Base-by-base conservation (phyloP, 2,797 vertebrate species). In the Pseudochromis fuscus region DNA sequence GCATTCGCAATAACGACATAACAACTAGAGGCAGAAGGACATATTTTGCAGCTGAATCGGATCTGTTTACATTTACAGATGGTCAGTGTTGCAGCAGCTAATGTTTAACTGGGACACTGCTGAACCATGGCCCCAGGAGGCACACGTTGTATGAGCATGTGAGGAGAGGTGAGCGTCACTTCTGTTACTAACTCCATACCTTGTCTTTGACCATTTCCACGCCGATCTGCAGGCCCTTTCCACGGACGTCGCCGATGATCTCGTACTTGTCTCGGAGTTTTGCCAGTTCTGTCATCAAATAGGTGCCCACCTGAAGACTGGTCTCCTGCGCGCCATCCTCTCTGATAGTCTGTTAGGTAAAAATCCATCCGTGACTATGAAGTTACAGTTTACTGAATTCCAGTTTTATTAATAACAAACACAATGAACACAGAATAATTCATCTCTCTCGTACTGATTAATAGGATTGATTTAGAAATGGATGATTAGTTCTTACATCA, bases 171-270 rank as follows among this genome's bases (percentile, higher is more conserved):
- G 45, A 48, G 45, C 25, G 45, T 25, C 21, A 48, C 45, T 48
- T 48, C 45, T 25, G 45, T 25, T 16, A 48, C 46, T 25, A 27
- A 44, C 2, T 42, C 19, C 42, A 24, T 81, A 98, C 98, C 96
- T 98, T 98, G 83, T 97, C 94, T 82, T 89, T 93, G 53, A 99
- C 97, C 97, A 99, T 97, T 89, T 99, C 97, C 72, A 99, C 84
- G 1, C 97, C 97, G 1, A 99, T 95, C 93, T 93, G 93, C 64
- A 99, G 94, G 48, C 98, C 98, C 87, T 98, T 99, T 59, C 98
- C 98, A 33, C 98, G 94, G 45, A 99, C 95, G 7, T 99, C 98
- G 12, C 98, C 98, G 1, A 99, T 65, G 1, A 98, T 95, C 78
- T 98, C 94, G 0, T 95, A 96, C 68, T 95, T 92, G 69, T 97